Conservation (phyloP, 1,140 invertebrate genomes). For the Andrena cerasifolii region DNA sequence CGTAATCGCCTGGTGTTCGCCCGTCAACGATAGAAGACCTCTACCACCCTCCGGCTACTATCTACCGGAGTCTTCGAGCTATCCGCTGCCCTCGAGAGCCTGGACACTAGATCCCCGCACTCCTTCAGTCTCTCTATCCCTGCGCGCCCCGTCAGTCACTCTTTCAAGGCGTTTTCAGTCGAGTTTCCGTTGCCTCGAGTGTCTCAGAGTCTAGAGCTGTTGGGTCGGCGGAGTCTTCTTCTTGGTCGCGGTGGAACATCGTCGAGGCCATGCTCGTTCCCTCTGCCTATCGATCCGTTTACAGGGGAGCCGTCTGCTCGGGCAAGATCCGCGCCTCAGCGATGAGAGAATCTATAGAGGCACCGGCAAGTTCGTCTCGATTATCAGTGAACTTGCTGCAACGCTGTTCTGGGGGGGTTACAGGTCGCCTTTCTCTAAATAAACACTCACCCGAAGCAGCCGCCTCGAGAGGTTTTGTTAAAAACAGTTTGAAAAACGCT, state of each 20-base stretch:
- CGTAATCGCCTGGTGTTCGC: constrained; percentile 34
- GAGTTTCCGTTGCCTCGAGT: background rate
- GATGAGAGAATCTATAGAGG: background rate
- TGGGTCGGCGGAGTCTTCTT: background rate
- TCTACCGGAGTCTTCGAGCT: background rate
- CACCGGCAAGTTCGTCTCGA: constrained; percentile 15
- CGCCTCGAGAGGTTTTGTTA: background rate
- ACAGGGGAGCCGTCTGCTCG: background rate
- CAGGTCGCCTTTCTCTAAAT: background rate
- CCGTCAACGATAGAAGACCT: background rate
- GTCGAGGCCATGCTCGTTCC: background rate
- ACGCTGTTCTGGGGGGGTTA: constrained; percentile 16
- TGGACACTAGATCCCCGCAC: no score
- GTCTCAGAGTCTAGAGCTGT: background rate
- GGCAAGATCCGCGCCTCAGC: background rate
- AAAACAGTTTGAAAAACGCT: background rate
- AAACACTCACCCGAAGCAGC: background rate
- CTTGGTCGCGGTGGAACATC: background rate
- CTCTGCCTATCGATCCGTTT: constrained; percentile 2
- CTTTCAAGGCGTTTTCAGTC: background rate
- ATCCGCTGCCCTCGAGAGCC: no score
- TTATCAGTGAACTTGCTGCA: constrained; percentile 30
- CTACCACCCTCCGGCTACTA: background rate
- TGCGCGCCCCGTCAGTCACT: background rate
- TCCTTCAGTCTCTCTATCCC: background rate